A percentile compares a stretch with the other conserved stretches of the same genome.
phyloP scores from a whole-genome alignment of 2,888 invertebrate species.

The Heliconius ismenius region DNA sequence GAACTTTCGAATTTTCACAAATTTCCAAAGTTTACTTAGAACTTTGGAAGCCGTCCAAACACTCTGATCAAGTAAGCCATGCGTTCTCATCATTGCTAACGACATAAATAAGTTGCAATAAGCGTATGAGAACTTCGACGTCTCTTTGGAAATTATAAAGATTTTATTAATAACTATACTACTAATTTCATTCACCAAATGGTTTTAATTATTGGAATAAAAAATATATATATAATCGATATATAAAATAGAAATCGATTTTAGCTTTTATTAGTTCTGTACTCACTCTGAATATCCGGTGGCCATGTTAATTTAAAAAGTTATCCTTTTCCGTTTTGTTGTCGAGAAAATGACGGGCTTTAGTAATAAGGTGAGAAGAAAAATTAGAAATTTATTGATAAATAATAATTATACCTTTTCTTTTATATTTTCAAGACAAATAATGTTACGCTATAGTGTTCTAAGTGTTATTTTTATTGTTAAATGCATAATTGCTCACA shows the following conservation, averaged over 20 bases:
- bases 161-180: too few species aligned
- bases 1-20: too few species aligned
- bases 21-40: too few species aligned
- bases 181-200: too few species aligned
- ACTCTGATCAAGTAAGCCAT: too few species aligned
- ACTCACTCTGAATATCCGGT: conserved; percentile 60
- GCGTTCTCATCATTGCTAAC: too few species aligned
- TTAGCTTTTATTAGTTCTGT: background rate
- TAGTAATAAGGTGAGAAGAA: conserved; percentile 87
- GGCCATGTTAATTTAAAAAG: conserved; percentile 75
- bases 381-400: conserved; percentile 47
- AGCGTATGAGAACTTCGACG: too few species aligned
- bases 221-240: background rate
- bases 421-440: conserved; percentile 24
- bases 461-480: conserved; percentile 6
- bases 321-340: conserved; percentile 85
- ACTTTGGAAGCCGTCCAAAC: too few species aligned
- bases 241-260: background rate
- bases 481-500: conserved; percentile 12
- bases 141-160: too few species aligned
- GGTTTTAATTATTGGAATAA: background rate
- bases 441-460: background rate
- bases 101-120: too few species aligned
- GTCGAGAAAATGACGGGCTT: conserved; percentile 90
- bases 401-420: conserved; percentile 32